Percentiles rank a stretch among this genome's conserved stretches.
phyloP scores from a whole-genome alignment of 1,140 invertebrate species.

The Micrasema minimum region DNA sequence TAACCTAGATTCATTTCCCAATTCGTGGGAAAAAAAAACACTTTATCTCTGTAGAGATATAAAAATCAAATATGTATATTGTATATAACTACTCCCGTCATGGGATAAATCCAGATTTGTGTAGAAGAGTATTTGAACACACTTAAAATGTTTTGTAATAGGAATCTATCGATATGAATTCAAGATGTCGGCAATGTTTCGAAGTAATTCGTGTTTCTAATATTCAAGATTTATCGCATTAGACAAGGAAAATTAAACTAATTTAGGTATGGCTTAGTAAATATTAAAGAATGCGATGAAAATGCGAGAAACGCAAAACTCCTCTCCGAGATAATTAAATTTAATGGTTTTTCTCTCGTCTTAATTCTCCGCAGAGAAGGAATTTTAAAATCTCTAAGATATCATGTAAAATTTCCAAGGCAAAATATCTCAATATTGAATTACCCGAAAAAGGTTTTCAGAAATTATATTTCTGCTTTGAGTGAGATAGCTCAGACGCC shows the following conservation, averaged over 20 bases:
- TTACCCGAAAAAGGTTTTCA: conserved; percentile 29
- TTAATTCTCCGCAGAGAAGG: conserved; percentile 23
- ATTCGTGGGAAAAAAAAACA: no score
- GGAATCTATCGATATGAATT: no score
- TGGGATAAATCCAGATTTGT: no score
- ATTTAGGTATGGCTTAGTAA: conserved; percentile 28
- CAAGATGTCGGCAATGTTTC: background rate
- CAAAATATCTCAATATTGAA: conserved; percentile 32
- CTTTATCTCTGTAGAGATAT: no score
- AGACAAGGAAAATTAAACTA: conserved; percentile 22
- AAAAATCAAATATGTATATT: no score
- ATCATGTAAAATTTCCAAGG: conserved; percentile 24
- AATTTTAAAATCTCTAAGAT: conserved; percentile 36
- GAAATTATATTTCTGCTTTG: conserved; percentile 29
- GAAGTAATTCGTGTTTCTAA: conserved; percentile 20
- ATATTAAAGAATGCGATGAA: conserved; percentile 37
- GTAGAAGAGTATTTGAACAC: no score
- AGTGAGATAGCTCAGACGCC: conserved; percentile 6
- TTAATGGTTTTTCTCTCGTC: conserved; percentile 40
- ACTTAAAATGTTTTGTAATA: no score
- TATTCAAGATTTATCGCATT: conserved; percentile 31
- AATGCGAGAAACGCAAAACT: conserved; percentile 36
- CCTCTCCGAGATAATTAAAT: conserved; percentile 38
- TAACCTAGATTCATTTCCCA: no score
- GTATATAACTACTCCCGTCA: no score